A percentile compares a stretch with the other conserved stretches of the same genome.
phyloP scores from a whole-genome alignment of 2,888 invertebrate species.

The Ganaspis brasiliensis region DNA sequence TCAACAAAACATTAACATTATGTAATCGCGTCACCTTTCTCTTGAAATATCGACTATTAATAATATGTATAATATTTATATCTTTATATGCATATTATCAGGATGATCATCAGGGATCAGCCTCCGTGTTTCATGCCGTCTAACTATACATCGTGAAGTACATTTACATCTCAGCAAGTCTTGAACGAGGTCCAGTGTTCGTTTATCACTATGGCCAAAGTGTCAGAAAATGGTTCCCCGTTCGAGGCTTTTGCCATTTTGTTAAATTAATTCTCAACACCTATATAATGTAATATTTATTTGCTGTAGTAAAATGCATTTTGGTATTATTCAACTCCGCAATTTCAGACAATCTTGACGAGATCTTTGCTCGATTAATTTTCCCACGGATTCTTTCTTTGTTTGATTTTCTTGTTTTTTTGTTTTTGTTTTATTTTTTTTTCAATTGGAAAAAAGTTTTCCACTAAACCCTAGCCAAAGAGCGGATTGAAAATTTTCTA shows the following conservation, averaged over 20 bases:
- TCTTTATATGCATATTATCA: conserved; percentile 48
- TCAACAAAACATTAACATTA: conserved; percentile 76
- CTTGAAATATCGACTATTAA: conserved; percentile 40
- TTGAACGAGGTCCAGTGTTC: not conserved
- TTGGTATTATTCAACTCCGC: conserved; percentile 14
- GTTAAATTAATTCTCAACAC: conserved; percentile 67
- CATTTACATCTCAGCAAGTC: conserved; percentile 31
- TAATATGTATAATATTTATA: conserved; percentile 49
- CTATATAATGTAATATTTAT: conserved; percentile 80
- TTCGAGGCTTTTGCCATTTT: conserved; percentile 59
- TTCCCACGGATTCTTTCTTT: not conserved
- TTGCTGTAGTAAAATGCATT: conserved; percentile 81
- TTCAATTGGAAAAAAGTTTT: conserved; percentile 5
- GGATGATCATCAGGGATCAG: conserved; percentile 43
- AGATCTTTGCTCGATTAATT: not conserved
- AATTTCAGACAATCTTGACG: conserved; percentile 14
- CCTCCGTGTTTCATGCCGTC: conserved; percentile 62
- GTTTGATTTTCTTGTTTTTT: not conserved
- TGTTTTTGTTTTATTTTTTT: not conserved
- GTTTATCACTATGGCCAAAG: conserved; percentile 9
- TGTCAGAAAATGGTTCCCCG: not conserved
- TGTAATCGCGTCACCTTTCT: conserved; percentile 36
- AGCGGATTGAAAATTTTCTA: conserved; percentile 27
- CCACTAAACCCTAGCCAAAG: conserved; percentile 4
- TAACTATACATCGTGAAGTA: conserved; percentile 58